Base-by-base conservation (phyloP, 2,888 invertebrate genomes). In the Eurytoma adleriae region DNA sequence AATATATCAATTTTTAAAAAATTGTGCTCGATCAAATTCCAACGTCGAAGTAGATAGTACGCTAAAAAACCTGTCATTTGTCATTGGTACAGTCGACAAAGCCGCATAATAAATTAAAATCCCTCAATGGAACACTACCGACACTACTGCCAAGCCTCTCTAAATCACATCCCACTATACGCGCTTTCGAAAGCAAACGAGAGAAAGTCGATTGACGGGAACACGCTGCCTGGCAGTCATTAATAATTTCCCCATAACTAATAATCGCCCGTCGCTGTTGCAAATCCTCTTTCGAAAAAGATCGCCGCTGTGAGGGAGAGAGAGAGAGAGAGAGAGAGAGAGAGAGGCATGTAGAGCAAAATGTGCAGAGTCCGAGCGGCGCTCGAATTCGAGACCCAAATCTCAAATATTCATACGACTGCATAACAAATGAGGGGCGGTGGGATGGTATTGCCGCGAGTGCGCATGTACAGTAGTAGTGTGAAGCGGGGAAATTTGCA, bases 361-460 rank as follows among this genome's bases (percentile, higher is more conserved):
- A 52, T 27, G 16, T 16, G 20, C 7, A 56, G 18, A 75, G 85
- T 84, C 78, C 69, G 81, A 64, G 50, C 56, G 54, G 50, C 24
- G 30, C 64, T 70, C 64, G 30, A 83, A 84, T 83, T 85, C 83
- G 78, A 78, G 79, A 78, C 85, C 86, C 83, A 87, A 86, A 86
- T 87, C 85, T 87, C 83, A 87, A 86, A 86, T 87, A 86, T 86
- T 87, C 86, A 86, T 86, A 86, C 84, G 84, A 86, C 83, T 86
- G 86, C 85, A 86, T 87, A 87, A 86, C 85, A 85, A 87, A 87
- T 84, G 85, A 84, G 84, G 79, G 80, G 80, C 79, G 83, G 83
- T 83, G 82, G 56, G 50, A 48, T 20, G 30, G 68, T 18, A 24
- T 18, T n/a, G 20, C 61, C 64, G 69, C 77, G 40, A 24, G 16